These are phyloP conservation scores for Luehdorfia chinensis DNA, from an alignment of 1,140 invertebrate genomes.

Conservation along the genomic window DNA sequence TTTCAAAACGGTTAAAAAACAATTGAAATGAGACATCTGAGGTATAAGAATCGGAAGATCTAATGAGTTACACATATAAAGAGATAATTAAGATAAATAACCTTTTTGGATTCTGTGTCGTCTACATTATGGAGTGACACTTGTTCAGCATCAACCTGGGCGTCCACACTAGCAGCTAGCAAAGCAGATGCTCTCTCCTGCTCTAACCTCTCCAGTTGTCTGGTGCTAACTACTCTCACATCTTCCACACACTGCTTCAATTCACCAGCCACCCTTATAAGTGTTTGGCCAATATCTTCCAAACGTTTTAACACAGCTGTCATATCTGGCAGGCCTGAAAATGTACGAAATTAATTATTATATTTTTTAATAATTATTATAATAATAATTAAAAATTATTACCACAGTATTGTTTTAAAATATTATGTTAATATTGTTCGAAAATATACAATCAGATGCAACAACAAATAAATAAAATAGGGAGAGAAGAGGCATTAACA, in stretches of 20 bases:
- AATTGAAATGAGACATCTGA: no score
- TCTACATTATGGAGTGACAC: constrained; percentile 54
- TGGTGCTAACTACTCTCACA: constrained; percentile 78
- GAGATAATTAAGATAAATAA: no score
- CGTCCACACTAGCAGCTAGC: constrained; percentile 81
- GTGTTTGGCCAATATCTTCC: constrained; percentile 82
- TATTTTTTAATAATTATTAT: no score
- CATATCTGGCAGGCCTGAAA: constrained; percentile 68
- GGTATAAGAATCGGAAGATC: no score
- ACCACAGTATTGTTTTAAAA: no score
- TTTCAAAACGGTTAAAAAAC: no score
- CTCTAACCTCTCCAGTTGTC: constrained; percentile 81
- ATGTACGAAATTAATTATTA: no score
- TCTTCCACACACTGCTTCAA: constrained; percentile 84
- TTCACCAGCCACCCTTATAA: constrained; percentile 82
- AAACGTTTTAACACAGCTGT: constrained; percentile 81
- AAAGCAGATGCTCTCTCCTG: constrained; percentile 83
- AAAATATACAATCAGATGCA: no score
- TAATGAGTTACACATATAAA: no score
- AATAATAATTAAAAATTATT: background rate
- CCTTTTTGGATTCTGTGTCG: constrained; percentile 54
- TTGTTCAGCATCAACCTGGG: constrained; percentile 75
- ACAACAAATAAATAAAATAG: no score
- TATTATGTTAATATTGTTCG: no score
- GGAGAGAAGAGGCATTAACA: no score